Conservation (phyloP, 2,888 invertebrate species). For the Ectemnius cavifrons region DNA sequence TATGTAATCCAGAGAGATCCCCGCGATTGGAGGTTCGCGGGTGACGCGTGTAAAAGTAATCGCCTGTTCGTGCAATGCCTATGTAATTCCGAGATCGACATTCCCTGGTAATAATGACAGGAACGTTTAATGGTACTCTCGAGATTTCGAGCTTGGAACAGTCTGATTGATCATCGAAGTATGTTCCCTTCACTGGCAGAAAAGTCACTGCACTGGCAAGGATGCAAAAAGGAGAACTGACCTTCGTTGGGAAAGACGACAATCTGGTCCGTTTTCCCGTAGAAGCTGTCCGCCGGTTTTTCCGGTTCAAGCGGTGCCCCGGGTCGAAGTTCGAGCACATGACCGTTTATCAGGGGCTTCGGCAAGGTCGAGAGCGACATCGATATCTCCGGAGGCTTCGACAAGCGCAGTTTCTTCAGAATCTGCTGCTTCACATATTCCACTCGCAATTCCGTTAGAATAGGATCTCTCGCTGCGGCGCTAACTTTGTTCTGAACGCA, state of each 20-base stretch:
- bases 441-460: constrained; percentile 84
- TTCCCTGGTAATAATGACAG: neutral
- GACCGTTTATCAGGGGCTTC: constrained; percentile 87
- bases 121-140: neutral
- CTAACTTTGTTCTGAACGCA: constrained; percentile 66
- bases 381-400: constrained; percentile 85
- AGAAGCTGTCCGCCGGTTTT: constrained; percentile 86
- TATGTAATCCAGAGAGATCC: constrained; percentile 5
- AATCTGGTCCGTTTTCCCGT: constrained; percentile 90
- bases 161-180: no score
- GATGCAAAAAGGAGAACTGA: constrained; percentile 66
- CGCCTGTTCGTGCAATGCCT: neutral
- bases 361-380: constrained; percentile 84
- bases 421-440: constrained; percentile 93
- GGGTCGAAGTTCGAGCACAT: constrained; percentile 80
- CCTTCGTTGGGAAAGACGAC: constrained; percentile 90
- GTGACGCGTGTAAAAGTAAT: constrained; percentile 7
- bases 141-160: neutral
- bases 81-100: neutral
- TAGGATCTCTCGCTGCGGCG: constrained; percentile 67
- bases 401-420: constrained; percentile 87
- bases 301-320: constrained; percentile 81
- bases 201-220: no score
- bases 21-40: constrained; percentile 9
- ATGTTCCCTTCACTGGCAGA: no score